phyloP scores from a whole-genome alignment of 2,888 invertebrate genomes.

The Schrankia costaestrigalis region DNA sequence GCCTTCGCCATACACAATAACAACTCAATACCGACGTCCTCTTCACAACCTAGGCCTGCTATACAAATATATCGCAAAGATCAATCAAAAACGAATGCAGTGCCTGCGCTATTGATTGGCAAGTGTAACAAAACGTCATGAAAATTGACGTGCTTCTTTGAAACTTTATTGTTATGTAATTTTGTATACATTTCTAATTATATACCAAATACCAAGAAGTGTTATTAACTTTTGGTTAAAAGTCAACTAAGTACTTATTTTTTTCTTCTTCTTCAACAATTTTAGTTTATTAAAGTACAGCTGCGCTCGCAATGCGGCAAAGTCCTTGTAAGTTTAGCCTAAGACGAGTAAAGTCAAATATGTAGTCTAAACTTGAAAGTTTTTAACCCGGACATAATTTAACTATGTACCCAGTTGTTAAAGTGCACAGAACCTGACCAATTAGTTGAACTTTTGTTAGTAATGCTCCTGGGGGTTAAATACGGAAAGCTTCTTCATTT shows the following conservation, averaged over 20 bases:
- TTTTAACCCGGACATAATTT: constrained; percentile 44
- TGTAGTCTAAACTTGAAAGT: constrained; percentile 34
- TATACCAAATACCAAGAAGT: too few species aligned
- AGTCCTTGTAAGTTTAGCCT: constrained; percentile 7
- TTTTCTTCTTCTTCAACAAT: too few species aligned
- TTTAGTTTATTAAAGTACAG: not conserved
- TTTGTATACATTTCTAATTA: too few species aligned
- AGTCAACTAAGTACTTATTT: too few species aligned
- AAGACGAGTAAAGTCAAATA: constrained; percentile 25
- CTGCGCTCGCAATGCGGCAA: constrained; percentile 2
- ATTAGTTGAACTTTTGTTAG: constrained; percentile 56
- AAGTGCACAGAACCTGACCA: constrained; percentile 61
- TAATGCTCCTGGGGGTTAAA: constrained; percentile 35
- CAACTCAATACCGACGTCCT: constrained; percentile 33
- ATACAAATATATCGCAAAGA: constrained; percentile 41
- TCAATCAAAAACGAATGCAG: constrained; percentile 36
- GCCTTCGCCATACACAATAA: constrained; percentile 35
- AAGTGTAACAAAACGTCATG: not conserved
- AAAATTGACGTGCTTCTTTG: too few species aligned
- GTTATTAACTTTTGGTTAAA: too few species aligned
- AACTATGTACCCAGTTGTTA: constrained; percentile 57
- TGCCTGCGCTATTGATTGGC: not conserved
- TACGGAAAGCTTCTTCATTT: constrained; percentile 20
- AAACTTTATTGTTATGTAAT: too few species aligned
- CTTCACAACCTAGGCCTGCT: constrained; percentile 28